phyloP scores from a whole-genome alignment of 2,797 vertebrate genomes.

The Chromis chromis region DNA sequence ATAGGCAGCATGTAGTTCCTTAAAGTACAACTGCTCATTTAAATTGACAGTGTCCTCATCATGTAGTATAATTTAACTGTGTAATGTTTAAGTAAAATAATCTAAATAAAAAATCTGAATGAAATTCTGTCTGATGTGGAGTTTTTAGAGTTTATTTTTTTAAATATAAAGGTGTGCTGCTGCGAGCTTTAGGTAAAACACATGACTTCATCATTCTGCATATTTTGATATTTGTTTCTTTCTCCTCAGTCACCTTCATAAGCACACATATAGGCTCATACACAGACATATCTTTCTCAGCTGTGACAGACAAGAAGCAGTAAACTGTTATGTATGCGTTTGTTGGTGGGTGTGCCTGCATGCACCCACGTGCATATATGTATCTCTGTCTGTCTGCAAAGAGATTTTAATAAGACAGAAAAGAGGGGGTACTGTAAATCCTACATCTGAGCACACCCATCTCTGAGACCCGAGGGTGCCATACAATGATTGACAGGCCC shows the following conservation, averaged over 20 bases:
- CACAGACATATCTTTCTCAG: conserved; percentile 25
- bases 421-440: conserved; percentile 82
- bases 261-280: conserved; percentile 32
- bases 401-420: conserved; percentile 73
- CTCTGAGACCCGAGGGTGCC: conserved; percentile 80
- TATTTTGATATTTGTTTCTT: conserved; percentile 19
- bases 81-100: conserved; percentile 60
- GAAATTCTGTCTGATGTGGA: conserved; percentile 47
- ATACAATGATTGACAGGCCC: conserved; percentile 81
- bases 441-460: conserved; percentile 76
- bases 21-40: conserved; percentile 58
- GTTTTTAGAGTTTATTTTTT: conserved; percentile 28
- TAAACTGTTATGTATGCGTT: conserved; percentile 41
- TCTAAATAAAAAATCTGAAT: conserved; percentile 66
- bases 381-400: conserved; percentile 67
- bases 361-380: conserved; percentile 47
- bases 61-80: conserved; percentile 46
- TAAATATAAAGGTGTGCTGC: conserved; percentile 10
- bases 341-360: conserved; percentile 16
- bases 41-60: conserved; percentile 54
- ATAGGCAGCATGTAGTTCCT: conserved; percentile 50
- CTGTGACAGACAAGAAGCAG: conserved; percentile 44
- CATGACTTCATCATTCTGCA: conserved; percentile 15
- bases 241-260: conserved; percentile 3
- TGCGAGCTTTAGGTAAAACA: conserved; percentile 17